phyloP scores from a whole-genome alignment of 2,888 invertebrate species.

The Mimumesa dahlbomi region DNA sequence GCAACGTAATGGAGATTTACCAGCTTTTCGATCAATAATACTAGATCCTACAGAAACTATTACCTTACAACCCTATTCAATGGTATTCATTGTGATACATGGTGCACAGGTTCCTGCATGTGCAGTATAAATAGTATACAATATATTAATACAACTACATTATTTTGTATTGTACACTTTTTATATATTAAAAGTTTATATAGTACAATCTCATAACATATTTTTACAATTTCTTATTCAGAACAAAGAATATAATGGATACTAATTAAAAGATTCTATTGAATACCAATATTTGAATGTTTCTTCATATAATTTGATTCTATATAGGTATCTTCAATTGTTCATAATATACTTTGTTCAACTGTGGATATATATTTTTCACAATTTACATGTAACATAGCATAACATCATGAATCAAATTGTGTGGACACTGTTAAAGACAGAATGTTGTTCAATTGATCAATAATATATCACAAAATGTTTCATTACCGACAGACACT shows the following conservation, averaged over 20 bases:
- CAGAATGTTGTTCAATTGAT: constrained; percentile 2
- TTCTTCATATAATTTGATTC: background rate
- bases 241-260: too few species aligned
- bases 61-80: constrained; percentile 84
- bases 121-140: constrained; percentile 33
- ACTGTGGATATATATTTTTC: constrained; percentile 2
- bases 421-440: constrained; percentile 9
- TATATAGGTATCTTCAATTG: constrained; percentile 7
- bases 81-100: constrained; percentile 85
- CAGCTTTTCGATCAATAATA: constrained; percentile 81
- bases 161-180: constrained; percentile 17
- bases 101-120: constrained; percentile 78
- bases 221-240: too few species aligned
- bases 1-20: constrained; percentile 81
- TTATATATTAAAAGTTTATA: constrained; percentile 32
- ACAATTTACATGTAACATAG: constrained; percentile 6
- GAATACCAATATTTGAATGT: too few species aligned
- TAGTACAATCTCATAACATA: too few species aligned
- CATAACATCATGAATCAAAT: constrained; percentile 8
- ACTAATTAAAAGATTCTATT: too few species aligned
- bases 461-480: constrained; percentile 25
- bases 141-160: background rate
- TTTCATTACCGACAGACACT: background rate
- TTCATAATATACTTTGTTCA: constrained; percentile 1
- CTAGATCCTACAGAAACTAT: constrained; percentile 80